A percentile compares a stretch with the other conserved stretches of the same genome.
These are phyloP conservation scores for Celastrina argiolus DNA, from an alignment of 2,888 invertebrate genomes.

Conservation along the genomic window DNA sequence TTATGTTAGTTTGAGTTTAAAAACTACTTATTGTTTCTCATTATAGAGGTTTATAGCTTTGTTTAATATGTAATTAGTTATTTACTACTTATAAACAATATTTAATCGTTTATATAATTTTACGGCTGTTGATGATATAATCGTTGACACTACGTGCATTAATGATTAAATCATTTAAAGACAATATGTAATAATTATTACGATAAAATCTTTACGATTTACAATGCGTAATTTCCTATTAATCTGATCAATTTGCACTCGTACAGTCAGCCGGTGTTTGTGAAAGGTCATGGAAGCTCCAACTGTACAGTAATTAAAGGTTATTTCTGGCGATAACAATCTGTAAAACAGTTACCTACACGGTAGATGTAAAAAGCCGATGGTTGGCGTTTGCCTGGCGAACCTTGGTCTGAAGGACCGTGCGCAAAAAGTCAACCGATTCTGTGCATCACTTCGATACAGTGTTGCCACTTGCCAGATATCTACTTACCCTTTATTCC, in stretches of 20 bases:
- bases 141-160: not conserved
- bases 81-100: too few species aligned
- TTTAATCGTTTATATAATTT: too few species aligned
- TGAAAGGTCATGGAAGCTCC: constrained; percentile 74
- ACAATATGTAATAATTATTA: constrained; percentile 20
- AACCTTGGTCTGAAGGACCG: constrained; percentile 62
- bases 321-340: constrained; percentile 77
- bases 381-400: constrained; percentile 53
- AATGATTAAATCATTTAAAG: not conserved
- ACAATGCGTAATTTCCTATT: constrained; percentile 21
- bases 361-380: constrained; percentile 67
- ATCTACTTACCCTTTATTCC: not conserved
- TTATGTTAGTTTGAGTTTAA: too few species aligned
- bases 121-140: too few species aligned
- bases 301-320: constrained; percentile 76
- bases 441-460: constrained; percentile 41
- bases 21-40: too few species aligned
- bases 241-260: constrained; percentile 49
- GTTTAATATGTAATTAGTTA: too few species aligned
- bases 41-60: too few species aligned
- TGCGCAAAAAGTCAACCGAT: constrained; percentile 58
- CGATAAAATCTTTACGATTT: constrained; percentile 22
- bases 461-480: not conserved
- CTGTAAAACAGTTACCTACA: constrained; percentile 73
- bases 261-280: constrained; percentile 54